These are phyloP conservation scores for Crypturellus undulatus DNA, from an alignment of 2,113 vertebrate genomes.

Conservation along the genomic window DNA sequence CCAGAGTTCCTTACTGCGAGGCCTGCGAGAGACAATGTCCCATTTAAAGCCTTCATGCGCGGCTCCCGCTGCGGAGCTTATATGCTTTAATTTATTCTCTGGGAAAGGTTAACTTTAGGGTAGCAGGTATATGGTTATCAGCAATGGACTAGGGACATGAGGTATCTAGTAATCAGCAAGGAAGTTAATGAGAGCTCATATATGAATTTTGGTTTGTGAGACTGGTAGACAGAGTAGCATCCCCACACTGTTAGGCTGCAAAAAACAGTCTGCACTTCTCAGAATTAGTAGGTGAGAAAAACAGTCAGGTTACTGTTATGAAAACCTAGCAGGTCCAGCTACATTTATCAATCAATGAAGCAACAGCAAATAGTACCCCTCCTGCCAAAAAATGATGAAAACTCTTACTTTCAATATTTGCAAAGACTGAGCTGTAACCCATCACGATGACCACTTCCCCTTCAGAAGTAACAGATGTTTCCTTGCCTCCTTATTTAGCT, in stretches of 20 bases:
- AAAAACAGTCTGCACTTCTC: not conserved
- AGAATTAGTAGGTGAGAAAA: not conserved
- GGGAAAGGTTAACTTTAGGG: not conserved
- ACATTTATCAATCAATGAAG: not conserved
- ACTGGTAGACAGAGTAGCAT: not conserved
- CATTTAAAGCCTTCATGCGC: not conserved
- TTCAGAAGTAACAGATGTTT: conserved; percentile 55
- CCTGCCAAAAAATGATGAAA: not conserved
- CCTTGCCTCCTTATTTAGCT: not conserved
- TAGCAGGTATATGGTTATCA: not conserved
- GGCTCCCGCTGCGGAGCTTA: not conserved
- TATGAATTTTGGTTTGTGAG: not conserved
- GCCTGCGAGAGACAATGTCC: not conserved
- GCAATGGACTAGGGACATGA: not conserved
- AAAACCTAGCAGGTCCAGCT: not conserved
- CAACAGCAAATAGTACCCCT: not conserved
- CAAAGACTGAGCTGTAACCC: not conserved
- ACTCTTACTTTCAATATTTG: conserved; percentile 3
- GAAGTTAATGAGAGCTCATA: not conserved
- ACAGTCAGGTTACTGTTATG: not conserved
- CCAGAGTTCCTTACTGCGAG: not conserved
- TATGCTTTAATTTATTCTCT: not conserved
- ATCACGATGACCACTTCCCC: conserved; percentile 38
- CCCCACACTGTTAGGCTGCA: rapidly evolving
- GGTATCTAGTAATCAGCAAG: not conserved